phyloP scores from a whole-genome alignment of 2,113 vertebrate genomes.

The Serilophus lunatus region DNA sequence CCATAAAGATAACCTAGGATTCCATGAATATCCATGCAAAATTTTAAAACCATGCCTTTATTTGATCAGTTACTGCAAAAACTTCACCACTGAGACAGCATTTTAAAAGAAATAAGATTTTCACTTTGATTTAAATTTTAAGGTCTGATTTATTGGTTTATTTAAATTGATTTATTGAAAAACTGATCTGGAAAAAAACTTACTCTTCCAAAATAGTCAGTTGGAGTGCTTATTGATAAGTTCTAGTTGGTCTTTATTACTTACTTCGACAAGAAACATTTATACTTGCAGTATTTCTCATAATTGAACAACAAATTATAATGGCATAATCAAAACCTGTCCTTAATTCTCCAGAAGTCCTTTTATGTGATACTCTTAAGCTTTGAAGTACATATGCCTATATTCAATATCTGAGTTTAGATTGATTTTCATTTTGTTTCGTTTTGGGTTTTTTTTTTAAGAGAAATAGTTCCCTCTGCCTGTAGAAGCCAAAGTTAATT shows the following conservation, averaged over 20 bases:
- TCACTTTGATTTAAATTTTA: background rate
- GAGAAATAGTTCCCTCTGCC: background rate
- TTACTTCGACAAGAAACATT: background rate
- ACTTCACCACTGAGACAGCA: fast-evolving
- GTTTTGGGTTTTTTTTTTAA: background rate
- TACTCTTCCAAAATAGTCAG: background rate
- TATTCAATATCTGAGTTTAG: background rate
- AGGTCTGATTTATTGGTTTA: background rate
- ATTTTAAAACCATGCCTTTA: background rate
- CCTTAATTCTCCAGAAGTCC: background rate
- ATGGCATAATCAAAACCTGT: background rate
- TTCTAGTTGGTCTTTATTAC: background rate
- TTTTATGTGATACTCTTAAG: background rate
- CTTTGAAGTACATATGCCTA: background rate
- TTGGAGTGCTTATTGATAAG: background rate
- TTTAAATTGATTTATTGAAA: background rate
- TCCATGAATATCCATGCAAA: background rate
- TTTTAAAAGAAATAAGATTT: background rate
- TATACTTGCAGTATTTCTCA: background rate
- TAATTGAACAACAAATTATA: background rate
- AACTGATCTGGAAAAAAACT: background rate
- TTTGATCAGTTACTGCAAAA: background rate
- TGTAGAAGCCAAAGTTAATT: background rate
- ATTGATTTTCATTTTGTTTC: background rate
- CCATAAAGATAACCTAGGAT: background rate